phyloP scores from a whole-genome alignment of 2,113 vertebrate genomes.

The Gallinago media region DNA sequence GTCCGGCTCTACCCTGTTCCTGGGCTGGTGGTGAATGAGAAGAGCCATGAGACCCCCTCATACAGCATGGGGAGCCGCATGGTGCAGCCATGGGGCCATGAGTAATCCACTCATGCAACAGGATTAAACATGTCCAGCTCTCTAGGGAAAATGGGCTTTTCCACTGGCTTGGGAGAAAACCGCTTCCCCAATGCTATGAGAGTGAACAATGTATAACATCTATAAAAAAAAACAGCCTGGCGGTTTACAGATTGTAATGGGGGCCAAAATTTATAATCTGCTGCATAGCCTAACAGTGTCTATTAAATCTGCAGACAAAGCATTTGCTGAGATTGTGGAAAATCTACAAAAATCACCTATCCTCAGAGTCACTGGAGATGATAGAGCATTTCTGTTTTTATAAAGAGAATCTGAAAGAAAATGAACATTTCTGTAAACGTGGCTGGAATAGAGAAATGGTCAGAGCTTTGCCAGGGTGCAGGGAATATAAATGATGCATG shows the following conservation, averaged over 20 bases:
- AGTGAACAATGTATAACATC: not conserved
- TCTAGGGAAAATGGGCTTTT: not conserved
- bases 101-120: not conserved
- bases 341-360: constrained; percentile 40
- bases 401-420: constrained; percentile 57
- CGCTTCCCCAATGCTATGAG: not conserved
- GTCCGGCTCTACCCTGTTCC: not conserved
- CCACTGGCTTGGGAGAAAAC: not conserved
- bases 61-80: fast-evolving
- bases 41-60: fast-evolving
- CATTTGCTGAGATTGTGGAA: constrained; percentile 42
- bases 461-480: constrained; percentile 17
- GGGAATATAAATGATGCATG: constrained; percentile 58
- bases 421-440: constrained; percentile 57
- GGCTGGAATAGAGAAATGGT: constrained; percentile 44
- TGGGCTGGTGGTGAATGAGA: not conserved
- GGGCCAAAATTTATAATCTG: constrained; percentile 32
- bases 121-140: not conserved
- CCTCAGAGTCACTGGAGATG: not conserved
- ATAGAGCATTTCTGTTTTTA: constrained; percentile 47
- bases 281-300: not conserved
- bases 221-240: not conserved
- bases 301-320: constrained; percentile 47
- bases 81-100: not conserved
- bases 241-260: not conserved